Conservation (phyloP, 2,888 invertebrate species). For the Aporophyla lueneburgensis region DNA sequence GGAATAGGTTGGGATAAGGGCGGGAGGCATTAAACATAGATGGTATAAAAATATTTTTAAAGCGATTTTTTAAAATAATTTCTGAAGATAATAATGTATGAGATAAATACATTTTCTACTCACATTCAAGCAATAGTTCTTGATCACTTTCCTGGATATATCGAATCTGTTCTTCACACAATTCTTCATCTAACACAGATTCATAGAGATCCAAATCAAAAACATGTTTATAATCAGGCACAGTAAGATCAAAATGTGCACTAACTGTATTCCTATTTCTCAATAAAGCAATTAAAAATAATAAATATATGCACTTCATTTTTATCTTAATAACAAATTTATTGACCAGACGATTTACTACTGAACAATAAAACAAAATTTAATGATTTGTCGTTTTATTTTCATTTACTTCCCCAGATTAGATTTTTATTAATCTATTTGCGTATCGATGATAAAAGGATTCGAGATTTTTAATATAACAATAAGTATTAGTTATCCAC, state of each 20-base stretch:
- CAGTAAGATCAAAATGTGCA: constrained; percentile 61
- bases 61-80: too few species aligned
- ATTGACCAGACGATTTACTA: not conserved
- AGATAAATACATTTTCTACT: constrained; percentile 67
- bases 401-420: constrained; percentile 8
- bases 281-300: constrained; percentile 30
- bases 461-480: not conserved
- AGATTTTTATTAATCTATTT: constrained; percentile 18
- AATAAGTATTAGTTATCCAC: not conserved
- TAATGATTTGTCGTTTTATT: constrained; percentile 3
- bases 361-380: constrained; percentile 11
- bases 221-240: constrained; percentile 65
- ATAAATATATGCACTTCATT: constrained; percentile 21
- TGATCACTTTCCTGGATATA: constrained; percentile 71
- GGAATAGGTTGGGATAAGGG: too few species aligned
- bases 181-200: constrained; percentile 75
- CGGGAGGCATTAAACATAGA: too few species aligned
- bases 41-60: not conserved
- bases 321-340: not conserved
- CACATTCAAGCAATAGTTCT: constrained; percentile 74
- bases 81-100: not conserved
- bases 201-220: constrained; percentile 78
- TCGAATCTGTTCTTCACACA: constrained; percentile 76
- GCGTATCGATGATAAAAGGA: not conserved
- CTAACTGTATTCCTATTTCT: constrained; percentile 1